Evolutionary conservation across 2,113 vertebrate species (phyloP), one percentile per base, ranked within the genome.

Genomic region (Rostratula benghalensis): DNA sequence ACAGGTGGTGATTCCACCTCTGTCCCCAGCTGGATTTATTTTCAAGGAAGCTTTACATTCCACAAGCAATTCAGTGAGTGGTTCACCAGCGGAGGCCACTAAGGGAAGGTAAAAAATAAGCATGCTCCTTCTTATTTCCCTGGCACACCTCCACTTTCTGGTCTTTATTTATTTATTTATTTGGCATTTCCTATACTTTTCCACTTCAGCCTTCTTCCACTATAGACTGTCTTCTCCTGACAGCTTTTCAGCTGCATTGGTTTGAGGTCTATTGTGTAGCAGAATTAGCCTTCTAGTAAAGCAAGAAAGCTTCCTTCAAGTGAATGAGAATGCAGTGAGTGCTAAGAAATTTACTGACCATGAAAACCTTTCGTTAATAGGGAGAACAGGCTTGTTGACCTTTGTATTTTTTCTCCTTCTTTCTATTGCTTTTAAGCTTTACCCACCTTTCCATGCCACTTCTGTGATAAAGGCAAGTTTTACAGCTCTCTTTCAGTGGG

Each of bases 1-100:
- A 94, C 94, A 96, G 95, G 95, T 97, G 95, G 92, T 96, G 95
- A 97, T 97, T 97, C 96, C 94, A 97, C 95, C 96, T 96, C 92
- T 96, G 96, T 96, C 90, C 95, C 92, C 95, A 93, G 95, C 94
- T 96, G 95, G 95, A 93, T 96, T 96, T 94, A 95, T 92, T 97
- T 97, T 94, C 92, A 93, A 89, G 92, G 92, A 96, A 96, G 93
- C 88, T 97, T 97, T 96, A 93, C 94, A 96, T 95, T 96, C 95
- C 94, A 96, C 83, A 65, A 96, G 96, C 61, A 78, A 89, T 89
- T 94, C 92, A 89, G 81, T 93, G 90, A 95, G 89, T 87, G 91
- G 88, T 89, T 97, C 94, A 92, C 86, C 86, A 87, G 86, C 1
- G 54, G 90, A 95, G 95, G 94, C 94, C 96, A 89, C 80, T 87